Conservation (phyloP, 1,140 invertebrate genomes). For the Pseudoatta argentina region DNA sequence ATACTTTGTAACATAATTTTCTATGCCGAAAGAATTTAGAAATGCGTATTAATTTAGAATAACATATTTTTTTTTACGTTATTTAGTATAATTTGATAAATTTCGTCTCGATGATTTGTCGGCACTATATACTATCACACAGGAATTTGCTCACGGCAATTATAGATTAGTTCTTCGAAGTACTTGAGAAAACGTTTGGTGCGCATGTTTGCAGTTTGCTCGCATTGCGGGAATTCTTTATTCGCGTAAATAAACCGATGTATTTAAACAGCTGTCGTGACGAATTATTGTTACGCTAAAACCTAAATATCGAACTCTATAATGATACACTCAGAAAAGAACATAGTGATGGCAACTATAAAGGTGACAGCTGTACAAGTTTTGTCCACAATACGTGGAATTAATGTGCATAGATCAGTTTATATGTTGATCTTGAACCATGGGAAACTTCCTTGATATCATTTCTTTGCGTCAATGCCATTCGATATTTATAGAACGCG, state of each 20-base stretch:
- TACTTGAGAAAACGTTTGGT: conserved; percentile 36
- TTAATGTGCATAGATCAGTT: background rate
- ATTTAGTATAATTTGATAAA: background rate
- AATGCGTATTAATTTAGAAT: background rate
- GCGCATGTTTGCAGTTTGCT: background rate
- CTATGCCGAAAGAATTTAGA: background rate
- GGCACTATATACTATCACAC: background rate
- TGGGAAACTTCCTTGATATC: background rate
- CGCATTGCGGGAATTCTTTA: conserved; percentile 37
- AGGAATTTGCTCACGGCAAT: background rate
- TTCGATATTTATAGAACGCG: background rate
- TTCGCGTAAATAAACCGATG: conserved; percentile 19
- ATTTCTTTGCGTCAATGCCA: background rate
- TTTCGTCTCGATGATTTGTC: background rate
- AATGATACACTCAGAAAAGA: background rate
- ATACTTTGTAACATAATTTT: background rate
- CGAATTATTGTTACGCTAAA: background rate
- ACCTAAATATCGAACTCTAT: conserved; percentile 17
- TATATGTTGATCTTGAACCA: conserved; percentile 6
- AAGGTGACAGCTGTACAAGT: too few relatives aligned
- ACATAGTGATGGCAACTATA: too few relatives aligned
- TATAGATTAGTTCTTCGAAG: conserved; percentile 36
- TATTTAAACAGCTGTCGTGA: conserved; percentile 65
- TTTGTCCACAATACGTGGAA: too few relatives aligned
- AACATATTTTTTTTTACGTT: background rate